Conservation (phyloP, 2,888 invertebrate species). For the Andrena bicolor region DNA sequence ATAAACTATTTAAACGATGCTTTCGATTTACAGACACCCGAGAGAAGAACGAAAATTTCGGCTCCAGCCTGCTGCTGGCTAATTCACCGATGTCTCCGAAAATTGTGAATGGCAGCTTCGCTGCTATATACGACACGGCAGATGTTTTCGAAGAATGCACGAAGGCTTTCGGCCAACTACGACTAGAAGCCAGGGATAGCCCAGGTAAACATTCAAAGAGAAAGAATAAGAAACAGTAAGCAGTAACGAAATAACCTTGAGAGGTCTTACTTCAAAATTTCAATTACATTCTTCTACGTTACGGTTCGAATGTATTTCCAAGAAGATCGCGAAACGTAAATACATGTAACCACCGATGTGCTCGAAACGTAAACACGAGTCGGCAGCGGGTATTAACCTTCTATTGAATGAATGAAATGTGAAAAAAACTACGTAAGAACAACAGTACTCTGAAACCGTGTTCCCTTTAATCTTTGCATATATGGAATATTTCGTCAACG, state of each 20-base stretch:
- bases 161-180: conserved; percentile 89
- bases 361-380: not conserved
- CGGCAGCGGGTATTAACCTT: not conserved
- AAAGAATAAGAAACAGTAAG: not conserved
- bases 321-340: not conserved
- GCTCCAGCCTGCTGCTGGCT: conserved; percentile 95
- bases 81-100: conserved; percentile 99
- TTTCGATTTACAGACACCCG: conserved; percentile 89
- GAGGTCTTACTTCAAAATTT: too few species aligned
- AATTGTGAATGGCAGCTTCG: conserved; percentile 97
- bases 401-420: not conserved
- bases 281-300: not conserved
- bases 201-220: conserved; percentile 87
- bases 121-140: conserved; percentile 94
- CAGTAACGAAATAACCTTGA: not conserved
- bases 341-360: too few species aligned
- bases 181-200: conserved; percentile 91
- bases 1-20: not conserved
- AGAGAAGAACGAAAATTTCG: conserved; percentile 94
- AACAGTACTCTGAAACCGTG: not conserved
- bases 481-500: not conserved
- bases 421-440: not conserved
- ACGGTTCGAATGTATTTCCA: not conserved
- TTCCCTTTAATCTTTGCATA: not conserved
- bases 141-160: conserved; percentile 91